Evolutionary conservation across 2,113 vertebrate genomes (phyloP), one percentile per base, ranked within the genome.

Genomic region (Petrocephalus zakoni): DNA sequence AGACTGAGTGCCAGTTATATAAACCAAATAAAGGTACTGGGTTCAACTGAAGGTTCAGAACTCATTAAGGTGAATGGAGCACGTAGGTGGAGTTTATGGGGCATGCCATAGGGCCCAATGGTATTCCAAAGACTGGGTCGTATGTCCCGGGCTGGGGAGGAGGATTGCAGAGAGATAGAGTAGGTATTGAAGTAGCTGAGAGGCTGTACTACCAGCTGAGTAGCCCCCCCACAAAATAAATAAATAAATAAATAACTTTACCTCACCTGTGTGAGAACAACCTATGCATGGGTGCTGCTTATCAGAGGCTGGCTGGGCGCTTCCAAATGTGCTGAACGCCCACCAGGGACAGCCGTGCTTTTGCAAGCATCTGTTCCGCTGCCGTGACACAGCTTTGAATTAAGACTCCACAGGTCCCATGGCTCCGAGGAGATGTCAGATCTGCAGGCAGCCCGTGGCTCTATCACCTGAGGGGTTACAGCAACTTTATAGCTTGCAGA

Each of bases 211-310:
- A n/a, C n/a, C n/a, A n/a, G n/a, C n/a, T n/a, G n/a, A n/a, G n/a
- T n/a, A n/a, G n/a, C n/a, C 52, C 58, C 4, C 55, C 19, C 19
- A 4, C 17, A 19, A 22, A 22, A n/a, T n/a, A n/a, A n/a, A n/a
- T n/a, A n/a, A 61, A 75, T 0, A 75, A n/a, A 78, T 11, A 46
- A 17, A 46, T 82, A 19, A 47, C 42, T 42, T 78, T 6, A 2
- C 78, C 21, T 21, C 37, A 82, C 8, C 78, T 21, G 15, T 85
- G 25, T 29, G 51, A 89, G 22, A 61, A 78, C 78, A 25, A 46
- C 29, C 61, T 87, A 37, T 91, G 15, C 90, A 87, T 51, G 25
- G 55, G 19, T 42, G n/a, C 75, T 29, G 51, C 78, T 90, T 90
- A 58, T 89, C 87, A 37, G 47, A 61, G 25, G 58, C 64, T 85